Evolutionary conservation across 2,888 invertebrate genomes (phyloP), one percentile per base, ranked within the genome.

Genomic region (Acleris holmiana): DNA sequence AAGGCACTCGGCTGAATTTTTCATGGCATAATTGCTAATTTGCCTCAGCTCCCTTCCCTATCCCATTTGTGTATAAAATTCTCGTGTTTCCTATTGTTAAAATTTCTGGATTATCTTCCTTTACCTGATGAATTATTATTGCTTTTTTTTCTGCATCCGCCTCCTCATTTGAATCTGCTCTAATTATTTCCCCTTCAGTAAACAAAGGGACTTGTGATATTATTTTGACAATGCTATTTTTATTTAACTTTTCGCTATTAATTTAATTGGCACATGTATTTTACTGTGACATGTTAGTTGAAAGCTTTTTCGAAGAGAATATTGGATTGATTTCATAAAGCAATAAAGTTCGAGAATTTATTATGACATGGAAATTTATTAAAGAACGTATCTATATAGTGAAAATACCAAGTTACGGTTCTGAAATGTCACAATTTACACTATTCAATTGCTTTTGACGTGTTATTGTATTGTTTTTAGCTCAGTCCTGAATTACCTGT

Each of bases 1-100:
- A 75, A 82, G 81, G 73, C 76, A 69, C 78, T 74, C 72, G 72
- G 68, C 73, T 84, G 84, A 85, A 77, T 86, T 83, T 89, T 89
- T 88, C 83, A 86, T 83, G 79, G 81, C 79, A 84, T 86, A 89
- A 91, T 90, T 88, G 90, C 90, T 91, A 89, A 91, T 91, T 86
- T 89, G 83, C 81, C 71, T 82, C 78, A 72, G 80, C 74, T 80
- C 81, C 75, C 77, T 75, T 74, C 57, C 71, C 62, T 74, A 78
- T 80, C 76, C 73, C 71, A 71, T 78, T 77, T 71, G 75, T 71
- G 70, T 71, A 67, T 62, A 71, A 73, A 72, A 73, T 78, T 81
- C 79, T 76, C 73, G 76, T 75, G 75, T 78, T 75, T 71, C 75
- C 77, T 77, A 82, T 87, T 88, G 85, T 80, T 81, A 80, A 85